Conservation (phyloP, 2,797 vertebrate genomes). For the Cossypha niveicapilla region DNA sequence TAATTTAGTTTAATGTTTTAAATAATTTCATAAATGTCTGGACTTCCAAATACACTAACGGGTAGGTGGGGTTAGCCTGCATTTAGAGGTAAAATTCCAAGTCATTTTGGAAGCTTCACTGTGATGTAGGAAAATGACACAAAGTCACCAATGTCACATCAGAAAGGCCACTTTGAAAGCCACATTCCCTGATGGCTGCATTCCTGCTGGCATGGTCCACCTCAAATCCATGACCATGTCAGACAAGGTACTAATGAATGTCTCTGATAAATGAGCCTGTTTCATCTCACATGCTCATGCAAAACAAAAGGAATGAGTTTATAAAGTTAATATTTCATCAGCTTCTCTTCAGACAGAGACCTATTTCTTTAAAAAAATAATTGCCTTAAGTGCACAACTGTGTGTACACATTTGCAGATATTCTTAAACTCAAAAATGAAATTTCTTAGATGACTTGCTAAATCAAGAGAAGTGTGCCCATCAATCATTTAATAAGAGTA, state of each 20-base stretch:
- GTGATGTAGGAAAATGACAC: neutral
- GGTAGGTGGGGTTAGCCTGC: neutral
- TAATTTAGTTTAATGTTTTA: neutral
- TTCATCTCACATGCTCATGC: neutral
- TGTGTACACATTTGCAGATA: neutral
- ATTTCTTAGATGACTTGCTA: neutral
- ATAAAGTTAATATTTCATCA: neutral
- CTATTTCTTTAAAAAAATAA: neutral
- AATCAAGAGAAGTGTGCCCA: neutral
- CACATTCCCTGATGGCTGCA: neutral
- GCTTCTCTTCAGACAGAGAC: neutral
- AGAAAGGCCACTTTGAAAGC: neutral
- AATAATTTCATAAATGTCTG: neutral
- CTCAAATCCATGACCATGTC: accelerated
- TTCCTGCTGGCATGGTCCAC: neutral
- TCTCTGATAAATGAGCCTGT: neutral
- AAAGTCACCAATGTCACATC: neutral
- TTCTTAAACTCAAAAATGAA: neutral
- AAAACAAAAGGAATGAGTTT: neutral
- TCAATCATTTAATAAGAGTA: neutral
- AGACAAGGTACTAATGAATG: accelerated
- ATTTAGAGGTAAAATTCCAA: neutral
- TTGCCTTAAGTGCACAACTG: neutral
- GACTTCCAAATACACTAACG: neutral
- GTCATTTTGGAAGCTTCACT: neutral